phyloP scores from a whole-genome alignment of 2,888 invertebrate species.

The Clusia tigrina region DNA sequence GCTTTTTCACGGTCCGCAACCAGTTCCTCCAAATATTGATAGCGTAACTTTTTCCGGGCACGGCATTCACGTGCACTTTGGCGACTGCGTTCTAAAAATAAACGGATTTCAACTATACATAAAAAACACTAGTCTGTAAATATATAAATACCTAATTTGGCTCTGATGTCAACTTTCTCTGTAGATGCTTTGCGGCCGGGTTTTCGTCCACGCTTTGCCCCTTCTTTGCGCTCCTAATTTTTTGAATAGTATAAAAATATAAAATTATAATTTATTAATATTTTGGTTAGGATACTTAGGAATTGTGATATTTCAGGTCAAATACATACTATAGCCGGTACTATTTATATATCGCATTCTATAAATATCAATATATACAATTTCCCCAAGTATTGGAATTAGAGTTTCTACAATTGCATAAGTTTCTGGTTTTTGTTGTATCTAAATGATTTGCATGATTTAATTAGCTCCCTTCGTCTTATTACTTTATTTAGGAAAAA shows the following conservation, averaged over 20 bases:
- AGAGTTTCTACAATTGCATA: too few relatives aligned
- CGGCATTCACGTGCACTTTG: constrained; percentile 98
- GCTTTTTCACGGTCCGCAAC: constrained; percentile 93
- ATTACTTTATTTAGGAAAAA: too few relatives aligned
- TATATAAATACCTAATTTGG: constrained; percentile 78
- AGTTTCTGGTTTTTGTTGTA: too few relatives aligned
- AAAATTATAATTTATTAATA: background rate
- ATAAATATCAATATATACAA: too few relatives aligned
- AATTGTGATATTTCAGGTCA: background rate
- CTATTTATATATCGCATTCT: too few relatives aligned
- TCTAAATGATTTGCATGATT: too few relatives aligned
- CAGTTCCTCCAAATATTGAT: constrained; percentile 95
- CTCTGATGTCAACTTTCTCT: constrained; percentile 92
- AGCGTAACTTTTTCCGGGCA: constrained; percentile 93
- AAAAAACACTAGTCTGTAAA: background rate
- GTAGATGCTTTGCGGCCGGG: constrained; percentile 84
- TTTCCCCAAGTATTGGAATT: too few relatives aligned
- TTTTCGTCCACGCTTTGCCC: constrained; percentile 86
- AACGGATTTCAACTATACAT: constrained; percentile 15
- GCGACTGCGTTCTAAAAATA: constrained; percentile 83
- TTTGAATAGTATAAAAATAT: background rate
- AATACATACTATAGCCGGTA: too few relatives aligned
- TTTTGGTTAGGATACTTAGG: background rate
- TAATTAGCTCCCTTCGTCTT: too few relatives aligned
- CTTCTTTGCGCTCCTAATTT: constrained; percentile 73